Percentiles rank a stretch among this genome's conserved stretches.
phyloP scores from a whole-genome alignment of 2,888 invertebrate genomes.

The Mimachlamys varia region DNA sequence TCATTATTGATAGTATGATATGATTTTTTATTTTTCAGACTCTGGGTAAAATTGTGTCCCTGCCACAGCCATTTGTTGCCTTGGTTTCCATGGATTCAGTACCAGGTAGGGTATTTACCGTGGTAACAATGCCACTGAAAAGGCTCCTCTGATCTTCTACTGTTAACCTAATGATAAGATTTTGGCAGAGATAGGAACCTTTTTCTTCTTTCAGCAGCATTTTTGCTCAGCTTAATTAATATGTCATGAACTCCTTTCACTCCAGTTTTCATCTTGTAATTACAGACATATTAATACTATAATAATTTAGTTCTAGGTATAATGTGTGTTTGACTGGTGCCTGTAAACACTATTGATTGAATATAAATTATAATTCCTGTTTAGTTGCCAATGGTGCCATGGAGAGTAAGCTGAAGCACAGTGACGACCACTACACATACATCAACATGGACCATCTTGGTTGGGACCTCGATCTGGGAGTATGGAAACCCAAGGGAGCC shows the following conservation, averaged over 20 bases:
- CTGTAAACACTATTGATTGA: too few relatives aligned
- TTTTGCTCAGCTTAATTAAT: too few relatives aligned
- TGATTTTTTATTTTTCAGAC: slow-evolving; percentile 65
- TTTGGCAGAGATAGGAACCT: neutral
- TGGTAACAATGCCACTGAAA: too few relatives aligned
- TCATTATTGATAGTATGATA: neutral
- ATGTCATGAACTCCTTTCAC: too few relatives aligned
- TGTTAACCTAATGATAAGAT: neutral
- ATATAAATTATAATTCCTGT: neutral
- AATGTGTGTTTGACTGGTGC: too few relatives aligned
- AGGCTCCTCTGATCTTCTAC: too few relatives aligned
- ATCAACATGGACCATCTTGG: slow-evolving; percentile 74
- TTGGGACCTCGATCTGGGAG: slow-evolving; percentile 68
- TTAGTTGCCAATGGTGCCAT: slow-evolving; percentile 77
- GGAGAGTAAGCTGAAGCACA: slow-evolving; percentile 70
- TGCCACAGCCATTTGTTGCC: slow-evolving; percentile 77
- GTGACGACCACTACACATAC: slow-evolving; percentile 77
- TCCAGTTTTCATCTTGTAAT: too few relatives aligned
- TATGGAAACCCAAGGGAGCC: slow-evolving; percentile 77
- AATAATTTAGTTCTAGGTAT: too few relatives aligned
- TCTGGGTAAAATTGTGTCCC: slow-evolving; percentile 74
- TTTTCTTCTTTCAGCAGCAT: neutral
- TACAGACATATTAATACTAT: too few relatives aligned
- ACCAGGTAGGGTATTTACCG: slow-evolving; percentile 67
- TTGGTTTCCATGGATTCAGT: slow-evolving; percentile 77